Conservation (phyloP, 2,888 invertebrate genomes). For the Lycocerus yunnanus region DNA sequence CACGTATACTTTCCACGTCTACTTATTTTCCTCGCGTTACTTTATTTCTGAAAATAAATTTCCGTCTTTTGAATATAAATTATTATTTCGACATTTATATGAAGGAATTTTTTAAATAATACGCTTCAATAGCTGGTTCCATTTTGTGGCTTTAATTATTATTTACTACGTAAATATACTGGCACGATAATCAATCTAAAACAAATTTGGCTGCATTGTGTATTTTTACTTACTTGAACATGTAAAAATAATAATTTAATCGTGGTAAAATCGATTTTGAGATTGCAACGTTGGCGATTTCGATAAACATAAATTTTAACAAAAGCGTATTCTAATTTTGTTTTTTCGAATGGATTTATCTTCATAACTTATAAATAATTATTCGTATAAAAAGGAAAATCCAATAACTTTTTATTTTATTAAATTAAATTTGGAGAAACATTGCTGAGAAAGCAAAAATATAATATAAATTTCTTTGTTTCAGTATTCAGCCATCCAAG, state of each 20-base stretch:
- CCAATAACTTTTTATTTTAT: too few species aligned
- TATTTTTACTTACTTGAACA: neutral
- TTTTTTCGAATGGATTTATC: neutral
- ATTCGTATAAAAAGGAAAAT: too few species aligned
- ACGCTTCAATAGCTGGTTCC: neutral
- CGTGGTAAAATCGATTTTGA: neutral
- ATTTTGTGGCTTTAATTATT: neutral
- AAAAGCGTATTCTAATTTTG: neutral
- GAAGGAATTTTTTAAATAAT: neutral
- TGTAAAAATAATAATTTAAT: neutral
- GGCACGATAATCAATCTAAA: neutral
- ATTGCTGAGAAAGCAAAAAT: neutral
- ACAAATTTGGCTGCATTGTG: neutral
- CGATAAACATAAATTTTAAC: neutral
- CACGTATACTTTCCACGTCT: conserved; percentile 38
- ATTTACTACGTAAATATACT: neutral
- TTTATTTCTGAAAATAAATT: conserved; percentile 6
- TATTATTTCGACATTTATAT: conserved; percentile 3
- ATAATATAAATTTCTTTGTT: conserved; percentile 43
- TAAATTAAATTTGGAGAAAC: neutral
- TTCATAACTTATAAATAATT: too few species aligned
- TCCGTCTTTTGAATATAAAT: conserved; percentile 2
- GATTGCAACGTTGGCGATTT: neutral
- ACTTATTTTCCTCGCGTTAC: neutral
- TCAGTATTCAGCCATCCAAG: conserved; percentile 77